These are phyloP conservation scores for Scolanthus callimorphus DNA, from an alignment of 92 coral and sea anemone species.

Conservation along the genomic window DNA sequence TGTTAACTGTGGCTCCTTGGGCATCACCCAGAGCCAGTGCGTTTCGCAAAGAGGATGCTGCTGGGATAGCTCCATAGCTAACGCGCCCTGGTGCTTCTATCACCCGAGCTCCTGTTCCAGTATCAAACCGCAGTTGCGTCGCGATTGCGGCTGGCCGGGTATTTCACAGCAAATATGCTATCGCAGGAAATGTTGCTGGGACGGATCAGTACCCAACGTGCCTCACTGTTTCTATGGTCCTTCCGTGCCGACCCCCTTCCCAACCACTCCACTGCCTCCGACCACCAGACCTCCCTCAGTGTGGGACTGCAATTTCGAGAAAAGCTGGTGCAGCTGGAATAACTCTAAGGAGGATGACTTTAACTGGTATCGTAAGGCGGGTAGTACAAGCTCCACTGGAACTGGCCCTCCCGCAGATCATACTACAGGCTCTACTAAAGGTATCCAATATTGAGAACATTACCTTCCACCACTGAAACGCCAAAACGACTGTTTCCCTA, in stretches of 20 bases:
- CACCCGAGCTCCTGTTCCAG: conserved; percentile 92
- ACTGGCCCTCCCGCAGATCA: conserved; percentile 91
- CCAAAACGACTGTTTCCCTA: too few relatives aligned
- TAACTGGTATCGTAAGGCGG: conserved; percentile 60
- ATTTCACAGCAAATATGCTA: conserved; percentile 52
- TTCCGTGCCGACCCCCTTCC: conserved; percentile 92
- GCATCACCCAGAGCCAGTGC: conserved; percentile 63
- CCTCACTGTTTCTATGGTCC: conserved; percentile 92
- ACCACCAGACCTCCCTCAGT: conserved; percentile 69
- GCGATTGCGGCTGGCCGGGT: conserved; percentile 66
- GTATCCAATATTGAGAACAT: too few relatives aligned
- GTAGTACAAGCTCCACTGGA: conserved; percentile 48
- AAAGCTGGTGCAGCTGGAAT: conserved; percentile 71
- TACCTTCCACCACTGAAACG: too few relatives aligned
- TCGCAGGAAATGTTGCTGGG: conserved; percentile 89
- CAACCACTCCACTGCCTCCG: conserved; percentile 87
- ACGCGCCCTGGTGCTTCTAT: conserved; percentile 86
- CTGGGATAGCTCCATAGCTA: conserved; percentile 75
- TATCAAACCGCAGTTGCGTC: conserved; percentile 57
- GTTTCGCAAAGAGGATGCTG: conserved; percentile 71
- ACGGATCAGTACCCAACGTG: conserved; percentile 71
- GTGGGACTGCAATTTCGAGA: conserved; percentile 92
- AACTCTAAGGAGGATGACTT: conserved; percentile 81
- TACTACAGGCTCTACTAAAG: conserved; percentile 76
- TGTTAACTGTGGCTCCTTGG: conserved; percentile 80